These are phyloP conservation scores for Loxodonta africana DNA, from an alignment of 2,113 vertebrate genomes.

Conservation along the genomic window DNA sequence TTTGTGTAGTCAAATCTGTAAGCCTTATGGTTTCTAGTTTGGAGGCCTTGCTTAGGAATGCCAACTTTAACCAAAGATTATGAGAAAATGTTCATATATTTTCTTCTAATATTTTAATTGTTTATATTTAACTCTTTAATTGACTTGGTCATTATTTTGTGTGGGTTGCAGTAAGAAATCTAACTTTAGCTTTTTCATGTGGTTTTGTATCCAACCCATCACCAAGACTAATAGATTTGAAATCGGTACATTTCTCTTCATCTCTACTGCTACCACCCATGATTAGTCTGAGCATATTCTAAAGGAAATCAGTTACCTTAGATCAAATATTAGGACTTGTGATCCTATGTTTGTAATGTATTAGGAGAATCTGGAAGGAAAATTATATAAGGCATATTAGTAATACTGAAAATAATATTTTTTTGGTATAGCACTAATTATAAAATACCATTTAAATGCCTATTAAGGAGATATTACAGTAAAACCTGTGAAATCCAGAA, in stretches of 20 bases:
- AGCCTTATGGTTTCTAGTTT: not conserved
- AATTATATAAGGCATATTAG: not conserved
- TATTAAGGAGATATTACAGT: conserved; percentile 40
- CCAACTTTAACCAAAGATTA: not conserved
- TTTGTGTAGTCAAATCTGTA: not conserved
- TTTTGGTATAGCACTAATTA: not conserved
- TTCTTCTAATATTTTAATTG: not conserved
- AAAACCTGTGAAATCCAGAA: not conserved
- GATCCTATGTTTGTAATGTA: not conserved
- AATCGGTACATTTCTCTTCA: not conserved
- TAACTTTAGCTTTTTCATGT: not conserved
- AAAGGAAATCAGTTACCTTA: conserved; percentile 17
- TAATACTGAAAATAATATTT: conserved; percentile 30
- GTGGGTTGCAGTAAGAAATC: not conserved
- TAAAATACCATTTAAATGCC: conserved; percentile 8
- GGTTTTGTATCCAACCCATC: not conserved
- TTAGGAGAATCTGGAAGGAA: conserved; percentile 41
- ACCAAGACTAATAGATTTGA: not conserved
- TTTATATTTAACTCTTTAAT: not conserved
- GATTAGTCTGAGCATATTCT: not conserved
- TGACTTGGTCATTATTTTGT: not conserved
- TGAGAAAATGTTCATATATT: not conserved
- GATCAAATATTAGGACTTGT: conserved; percentile 13
- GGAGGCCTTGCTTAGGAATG: not conserved
- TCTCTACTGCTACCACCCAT: not conserved